Evolutionary conservation across 2,113 vertebrate genomes (phyloP).

Genomic region (Nothocercus julius): DNA sequence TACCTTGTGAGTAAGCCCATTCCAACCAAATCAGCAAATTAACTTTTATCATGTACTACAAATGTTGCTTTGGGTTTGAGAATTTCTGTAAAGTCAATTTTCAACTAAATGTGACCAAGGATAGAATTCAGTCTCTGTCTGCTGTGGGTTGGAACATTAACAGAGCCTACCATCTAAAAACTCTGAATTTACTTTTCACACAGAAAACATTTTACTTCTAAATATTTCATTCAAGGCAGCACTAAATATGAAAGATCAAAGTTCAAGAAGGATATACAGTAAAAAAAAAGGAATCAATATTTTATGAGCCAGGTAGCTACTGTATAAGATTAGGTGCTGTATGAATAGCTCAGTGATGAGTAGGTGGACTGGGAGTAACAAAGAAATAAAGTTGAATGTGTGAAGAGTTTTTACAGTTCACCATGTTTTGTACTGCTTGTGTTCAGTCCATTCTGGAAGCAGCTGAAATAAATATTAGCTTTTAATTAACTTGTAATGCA

Average conservation of each 20-base stretch:
- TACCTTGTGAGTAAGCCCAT: background rate
- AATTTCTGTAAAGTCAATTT: background rate
- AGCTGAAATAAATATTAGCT: background rate
- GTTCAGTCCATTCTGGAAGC: background rate
- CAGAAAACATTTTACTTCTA: slow-evolving; percentile 37
- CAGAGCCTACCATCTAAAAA: background rate
- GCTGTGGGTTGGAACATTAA: background rate
- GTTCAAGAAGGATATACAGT: background rate
- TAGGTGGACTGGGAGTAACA: background rate
- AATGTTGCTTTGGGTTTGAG: background rate
- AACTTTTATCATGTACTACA: background rate
- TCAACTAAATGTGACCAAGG: background rate
- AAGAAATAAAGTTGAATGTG: background rate
- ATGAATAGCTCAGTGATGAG: background rate
- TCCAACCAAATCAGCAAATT: background rate
- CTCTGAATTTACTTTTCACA: slow-evolving; percentile 47
- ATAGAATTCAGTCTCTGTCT: background rate
- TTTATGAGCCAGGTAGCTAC: slow-evolving; percentile 3
- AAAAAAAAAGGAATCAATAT: slow-evolving; percentile 18
- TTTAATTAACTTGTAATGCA: background rate
- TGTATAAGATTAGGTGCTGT: background rate
- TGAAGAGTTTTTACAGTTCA: background rate
- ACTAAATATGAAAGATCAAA: slow-evolving; percentile 37
- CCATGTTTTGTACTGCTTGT: background rate
- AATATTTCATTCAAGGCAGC: slow-evolving; percentile 53